phyloP scores from a whole-genome alignment of 2,113 vertebrate species.

The Carlito syrichta region DNA sequence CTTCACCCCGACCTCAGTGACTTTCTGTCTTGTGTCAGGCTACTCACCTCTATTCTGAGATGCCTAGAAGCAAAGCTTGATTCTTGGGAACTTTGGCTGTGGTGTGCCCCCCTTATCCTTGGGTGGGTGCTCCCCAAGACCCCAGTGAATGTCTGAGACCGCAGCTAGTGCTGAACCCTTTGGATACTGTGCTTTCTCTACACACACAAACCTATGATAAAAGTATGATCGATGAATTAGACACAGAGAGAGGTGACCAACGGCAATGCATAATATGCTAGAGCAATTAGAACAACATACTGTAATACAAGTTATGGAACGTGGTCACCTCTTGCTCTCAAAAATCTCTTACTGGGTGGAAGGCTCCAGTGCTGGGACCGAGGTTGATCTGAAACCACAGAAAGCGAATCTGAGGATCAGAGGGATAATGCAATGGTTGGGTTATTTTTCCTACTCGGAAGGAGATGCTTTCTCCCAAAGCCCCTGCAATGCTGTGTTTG shows the following conservation, averaged over 20 bases:
- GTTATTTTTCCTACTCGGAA: background rate
- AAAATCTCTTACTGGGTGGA: background rate
- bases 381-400: background rate
- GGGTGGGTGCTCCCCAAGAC: background rate
- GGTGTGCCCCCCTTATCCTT: background rate
- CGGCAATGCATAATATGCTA: background rate
- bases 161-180: background rate
- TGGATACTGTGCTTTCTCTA: background rate
- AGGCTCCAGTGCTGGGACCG: background rate
- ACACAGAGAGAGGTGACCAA: background rate
- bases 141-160: background rate
- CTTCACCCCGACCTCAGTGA: background rate
- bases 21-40: background rate
- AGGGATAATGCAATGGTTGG: background rate
- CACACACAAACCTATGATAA: background rate
- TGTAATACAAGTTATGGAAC: background rate
- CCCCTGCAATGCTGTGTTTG: background rate
- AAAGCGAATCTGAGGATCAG: background rate
- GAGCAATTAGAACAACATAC: background rate
- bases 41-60: background rate
- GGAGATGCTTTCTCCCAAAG: background rate
- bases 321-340: background rate
- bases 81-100: background rate
- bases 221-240: background rate
- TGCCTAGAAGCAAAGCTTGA: background rate